A percentile compares a stretch with the other conserved stretches of the same genome.
Conservation (phyloP, 1,140 invertebrate genomes). For the Conopomorpha cramerella region DNA sequence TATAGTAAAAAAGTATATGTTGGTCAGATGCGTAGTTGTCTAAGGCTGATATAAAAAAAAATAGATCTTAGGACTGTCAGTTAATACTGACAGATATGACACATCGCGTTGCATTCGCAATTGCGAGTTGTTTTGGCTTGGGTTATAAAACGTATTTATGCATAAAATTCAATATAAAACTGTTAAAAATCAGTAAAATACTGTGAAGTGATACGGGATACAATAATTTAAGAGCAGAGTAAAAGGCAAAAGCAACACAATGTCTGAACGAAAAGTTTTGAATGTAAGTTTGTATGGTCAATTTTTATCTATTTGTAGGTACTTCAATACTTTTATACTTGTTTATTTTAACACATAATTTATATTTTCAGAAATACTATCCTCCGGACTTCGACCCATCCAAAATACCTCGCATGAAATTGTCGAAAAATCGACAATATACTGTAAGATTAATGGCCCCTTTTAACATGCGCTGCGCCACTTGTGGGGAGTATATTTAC, state of each 20-base stretch:
- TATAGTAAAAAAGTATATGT: too few relatives aligned
- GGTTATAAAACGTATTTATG: too few relatives aligned
- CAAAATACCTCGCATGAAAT: slow-evolving; percentile 97
- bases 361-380: slow-evolving; percentile 93
- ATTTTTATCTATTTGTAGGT: not conserved
- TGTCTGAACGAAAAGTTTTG: slow-evolving; percentile 92
- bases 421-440: slow-evolving; percentile 91
- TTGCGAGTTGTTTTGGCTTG: too few relatives aligned
- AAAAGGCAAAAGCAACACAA: slow-evolving; percentile 61
- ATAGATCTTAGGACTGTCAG: too few relatives aligned
- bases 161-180: too few relatives aligned
- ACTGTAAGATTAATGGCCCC: slow-evolving; percentile 98
- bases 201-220: too few relatives aligned
- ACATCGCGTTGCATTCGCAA: too few relatives aligned
- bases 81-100: too few relatives aligned
- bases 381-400: slow-evolving; percentile 99
- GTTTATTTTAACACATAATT: slow-evolving; percentile 5
- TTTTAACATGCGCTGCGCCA: slow-evolving; percentile 98
- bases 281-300: slow-evolving; percentile 71
- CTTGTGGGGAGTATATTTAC: slow-evolving; percentile 99
- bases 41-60: too few relatives aligned
- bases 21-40: too few relatives aligned
- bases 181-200: too few relatives aligned
- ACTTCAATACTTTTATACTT: not conserved
- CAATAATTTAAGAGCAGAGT: too few relatives aligned